Evolutionary conservation across 2,113 vertebrate genomes (phyloP).

Genomic region (human): GRCh38 chr3:16455001-16455500

Average conservation of each 20-base stretch:
- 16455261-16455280: conserved; percentile 32
- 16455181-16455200: accelerated
- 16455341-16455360: conserved; percentile 43
- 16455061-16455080: not conserved
- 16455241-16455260: not conserved
- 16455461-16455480: not conserved
- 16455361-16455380: conserved; percentile 58
- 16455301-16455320: not conserved
- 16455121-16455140: not conserved
- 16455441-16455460: conserved; percentile 2
- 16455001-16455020: not conserved
- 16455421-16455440: conserved; percentile 62
- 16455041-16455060: not conserved
- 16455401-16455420: conserved; percentile 51
- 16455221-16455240: not conserved
- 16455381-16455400: conserved; percentile 32
- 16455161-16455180: not conserved
- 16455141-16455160: accelerated
- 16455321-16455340: not conserved
- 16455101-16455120: accelerated
- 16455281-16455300: not conserved
- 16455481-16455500: not conserved
- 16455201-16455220: not conserved
- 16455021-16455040: not conserved
- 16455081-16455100: not conserved